Conservation (phyloP, 2,888 invertebrate species). For the Parapristionchus giblindavisi region DNA sequence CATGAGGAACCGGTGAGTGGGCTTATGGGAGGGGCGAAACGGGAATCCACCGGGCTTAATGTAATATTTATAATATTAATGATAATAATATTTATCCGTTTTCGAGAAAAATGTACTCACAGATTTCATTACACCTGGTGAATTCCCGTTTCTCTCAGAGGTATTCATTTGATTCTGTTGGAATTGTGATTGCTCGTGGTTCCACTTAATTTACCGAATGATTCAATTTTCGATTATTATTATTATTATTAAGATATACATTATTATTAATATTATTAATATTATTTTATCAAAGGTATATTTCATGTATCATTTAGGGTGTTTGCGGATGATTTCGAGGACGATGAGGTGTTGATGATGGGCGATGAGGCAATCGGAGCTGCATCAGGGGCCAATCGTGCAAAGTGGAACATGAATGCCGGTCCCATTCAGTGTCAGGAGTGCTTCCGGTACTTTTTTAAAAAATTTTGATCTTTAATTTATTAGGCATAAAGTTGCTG, state of each 20-base stretch:
- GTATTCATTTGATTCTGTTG: not conserved
- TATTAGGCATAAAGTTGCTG: too few species aligned
- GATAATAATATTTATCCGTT: too few species aligned
- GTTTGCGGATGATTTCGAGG: constrained; percentile 59
- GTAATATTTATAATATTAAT: too few species aligned
- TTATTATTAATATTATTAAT: not conserved
- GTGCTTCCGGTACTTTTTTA: constrained; percentile 61
- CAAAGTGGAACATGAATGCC: constrained; percentile 44
- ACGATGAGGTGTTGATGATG: constrained; percentile 43
- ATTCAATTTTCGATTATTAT: too few species aligned
- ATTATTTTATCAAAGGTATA: not conserved
- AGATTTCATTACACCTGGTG: too few species aligned
- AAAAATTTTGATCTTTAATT: too few species aligned
- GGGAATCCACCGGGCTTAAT: too few species aligned
- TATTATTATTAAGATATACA: too few species aligned
- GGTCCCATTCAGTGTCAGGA: constrained; percentile 57
- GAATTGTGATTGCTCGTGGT: not conserved
- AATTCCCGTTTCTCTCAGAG: too few species aligned
- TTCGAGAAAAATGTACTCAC: too few species aligned
- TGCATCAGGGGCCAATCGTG: constrained; percentile 32
- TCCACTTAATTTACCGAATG: not conserved
- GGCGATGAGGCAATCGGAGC: constrained; percentile 24
- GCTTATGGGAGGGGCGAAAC: too few species aligned
- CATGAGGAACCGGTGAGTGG: not conserved
- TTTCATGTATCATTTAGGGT: constrained; percentile 45